Conservation (phyloP, 2,888 invertebrate species). For the Cabera pusaria region DNA sequence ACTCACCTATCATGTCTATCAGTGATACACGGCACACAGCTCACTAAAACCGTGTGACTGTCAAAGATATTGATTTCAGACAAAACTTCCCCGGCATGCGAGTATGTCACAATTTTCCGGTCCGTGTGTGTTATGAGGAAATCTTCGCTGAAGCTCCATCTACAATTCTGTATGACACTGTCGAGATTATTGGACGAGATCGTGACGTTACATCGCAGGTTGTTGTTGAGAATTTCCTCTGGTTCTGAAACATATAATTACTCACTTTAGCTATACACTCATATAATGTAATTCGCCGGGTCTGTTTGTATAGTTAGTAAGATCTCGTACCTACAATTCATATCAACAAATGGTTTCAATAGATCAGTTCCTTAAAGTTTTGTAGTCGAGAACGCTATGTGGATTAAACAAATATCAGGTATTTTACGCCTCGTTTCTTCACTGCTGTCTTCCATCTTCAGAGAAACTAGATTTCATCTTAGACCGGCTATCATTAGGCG, state of each 20-base stretch:
- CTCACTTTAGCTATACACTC: too few species aligned
- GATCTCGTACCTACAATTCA: too few species aligned
- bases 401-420: too few species aligned
- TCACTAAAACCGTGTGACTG: slow-evolving; percentile 52
- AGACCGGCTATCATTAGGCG: too few species aligned
- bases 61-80: slow-evolving; percentile 55
- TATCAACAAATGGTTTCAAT: too few species aligned
- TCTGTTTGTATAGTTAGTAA: too few species aligned
- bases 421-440: too few species aligned
- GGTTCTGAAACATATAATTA: slow-evolving; percentile 57
- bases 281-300: too few species aligned
- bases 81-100: slow-evolving; percentile 49
- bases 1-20: slow-evolving; percentile 47
- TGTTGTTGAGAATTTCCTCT: slow-evolving; percentile 63
- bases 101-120: slow-evolving; percentile 62
- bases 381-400: too few species aligned
- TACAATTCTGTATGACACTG: slow-evolving; percentile 61
- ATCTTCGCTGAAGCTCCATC: slow-evolving; percentile 65
- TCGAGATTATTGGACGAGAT: slow-evolving; percentile 47
- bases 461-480: too few species aligned
- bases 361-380: too few species aligned
- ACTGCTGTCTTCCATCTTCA: too few species aligned
- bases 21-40: slow-evolving; percentile 60
- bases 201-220: slow-evolving; percentile 51
- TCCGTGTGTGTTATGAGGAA: slow-evolving; percentile 63